Evolutionary conservation across 2,113 vertebrate species (phyloP).

Genomic region (Taxidea taxus): DNA sequence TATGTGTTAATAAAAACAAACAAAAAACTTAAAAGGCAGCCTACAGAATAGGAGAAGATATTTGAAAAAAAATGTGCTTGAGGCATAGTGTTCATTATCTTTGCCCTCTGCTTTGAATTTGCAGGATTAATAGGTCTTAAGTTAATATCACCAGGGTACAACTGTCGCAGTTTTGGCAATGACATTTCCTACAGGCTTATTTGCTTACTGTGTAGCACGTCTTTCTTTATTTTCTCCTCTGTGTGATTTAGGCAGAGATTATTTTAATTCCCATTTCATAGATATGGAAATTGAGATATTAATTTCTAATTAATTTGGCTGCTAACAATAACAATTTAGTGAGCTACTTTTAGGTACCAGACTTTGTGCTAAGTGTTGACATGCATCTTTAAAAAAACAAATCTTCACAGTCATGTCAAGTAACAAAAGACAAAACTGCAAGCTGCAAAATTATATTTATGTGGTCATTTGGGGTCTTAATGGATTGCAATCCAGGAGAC

Average conservation of each 20-base stretch:
- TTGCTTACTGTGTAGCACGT: not conserved
- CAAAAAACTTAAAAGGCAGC: too few relatives aligned
- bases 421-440: not conserved
- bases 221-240: not conserved
- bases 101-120: not conserved
- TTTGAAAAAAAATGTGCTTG: not conserved
- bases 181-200: not conserved
- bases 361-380: not conserved
- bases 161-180: not conserved
- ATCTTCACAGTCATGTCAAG: not conserved
- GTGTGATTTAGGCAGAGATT: not conserved
- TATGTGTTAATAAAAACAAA: too few relatives aligned
- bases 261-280: not conserved
- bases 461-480: not conserved
- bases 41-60: too few relatives aligned
- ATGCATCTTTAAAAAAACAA: not conserved
- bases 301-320: not conserved
- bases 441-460: not conserved
- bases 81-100: not conserved
- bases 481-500: not conserved
- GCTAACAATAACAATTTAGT: not conserved
- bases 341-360: not conserved
- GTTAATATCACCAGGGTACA: not conserved
- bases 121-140: not conserved
- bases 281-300: not conserved